Conservation (phyloP, 2,113 vertebrate genomes). For the Nothobranchius kuhntae region DNA sequence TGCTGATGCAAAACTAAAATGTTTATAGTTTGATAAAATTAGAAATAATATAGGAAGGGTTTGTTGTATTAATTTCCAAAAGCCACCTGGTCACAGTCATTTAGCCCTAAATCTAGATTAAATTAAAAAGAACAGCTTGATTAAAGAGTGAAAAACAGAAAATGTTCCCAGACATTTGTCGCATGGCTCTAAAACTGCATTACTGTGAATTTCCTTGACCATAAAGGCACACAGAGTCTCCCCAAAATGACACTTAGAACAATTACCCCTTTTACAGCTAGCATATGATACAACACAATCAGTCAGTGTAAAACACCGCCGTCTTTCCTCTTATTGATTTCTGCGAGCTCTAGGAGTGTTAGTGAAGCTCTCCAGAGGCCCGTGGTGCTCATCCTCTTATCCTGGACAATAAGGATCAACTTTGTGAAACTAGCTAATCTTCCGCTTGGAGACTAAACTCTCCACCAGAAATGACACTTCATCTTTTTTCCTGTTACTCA, state of each 20-base stretch:
- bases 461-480: slow-evolving; percentile 54
- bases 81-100: too few relatives aligned
- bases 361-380: slow-evolving; percentile 63
- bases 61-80: too few relatives aligned
- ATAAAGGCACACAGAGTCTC: background rate
- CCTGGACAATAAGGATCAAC: slow-evolving; percentile 72
- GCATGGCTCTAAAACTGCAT: too few relatives aligned
- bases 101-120: too few relatives aligned
- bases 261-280: slow-evolving; percentile 8
- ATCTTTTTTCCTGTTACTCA: slow-evolving; percentile 41
- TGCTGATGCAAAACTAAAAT: too few relatives aligned
- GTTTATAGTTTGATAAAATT: too few relatives aligned
- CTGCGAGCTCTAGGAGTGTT: slow-evolving; percentile 50
- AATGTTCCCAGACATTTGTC: too few relatives aligned
- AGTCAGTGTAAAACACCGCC: slow-evolving; percentile 42
- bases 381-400: slow-evolving; percentile 65
- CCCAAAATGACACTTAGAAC: background rate
- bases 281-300: slow-evolving; percentile 39
- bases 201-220: slow-evolving; percentile 7
- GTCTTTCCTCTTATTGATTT: slow-evolving; percentile 64
- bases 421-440: slow-evolving; percentile 70
- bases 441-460: slow-evolving; percentile 52
- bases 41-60: too few relatives aligned
- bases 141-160: too few relatives aligned
- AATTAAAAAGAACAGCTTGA: too few relatives aligned